A percentile compares a stretch with the other conserved stretches of the same genome.
Evolutionary conservation across 2,888 invertebrate species (phyloP).

Genomic region (Caenorhabditis doughertyi): DNA sequence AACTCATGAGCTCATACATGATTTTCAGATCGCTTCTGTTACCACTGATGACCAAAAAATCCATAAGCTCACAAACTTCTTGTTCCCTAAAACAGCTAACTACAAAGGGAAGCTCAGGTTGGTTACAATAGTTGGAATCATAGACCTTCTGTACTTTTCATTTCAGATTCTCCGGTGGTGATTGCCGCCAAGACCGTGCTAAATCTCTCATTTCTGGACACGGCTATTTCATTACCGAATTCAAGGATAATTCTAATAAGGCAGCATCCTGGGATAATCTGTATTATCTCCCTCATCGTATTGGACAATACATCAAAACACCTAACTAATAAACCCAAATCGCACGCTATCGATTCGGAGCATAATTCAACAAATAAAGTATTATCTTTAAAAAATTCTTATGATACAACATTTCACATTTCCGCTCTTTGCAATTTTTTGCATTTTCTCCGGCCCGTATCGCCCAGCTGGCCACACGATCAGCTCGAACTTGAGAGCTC

Average conservation of each 20-base stretch:
- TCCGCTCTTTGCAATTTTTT: no score
- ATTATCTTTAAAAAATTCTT: no score
- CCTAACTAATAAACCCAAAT: conserved; percentile 1
- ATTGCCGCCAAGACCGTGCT: conserved; percentile 15
- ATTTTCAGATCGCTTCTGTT: neutral
- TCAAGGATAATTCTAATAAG: neutral
- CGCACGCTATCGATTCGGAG: no score
- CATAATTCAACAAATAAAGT: no score
- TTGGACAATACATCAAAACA: conserved; percentile 29
- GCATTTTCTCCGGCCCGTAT: no score
- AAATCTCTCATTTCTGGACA: conserved; percentile 44
- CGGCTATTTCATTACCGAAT: conserved; percentile 40
- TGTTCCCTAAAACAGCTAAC: neutral
- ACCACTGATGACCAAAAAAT: neutral
- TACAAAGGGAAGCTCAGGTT: neutral
- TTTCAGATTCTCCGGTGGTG: neutral
- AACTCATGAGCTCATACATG: neutral
- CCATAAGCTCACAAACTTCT: conserved; percentile 25
- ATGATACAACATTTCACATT: no score
- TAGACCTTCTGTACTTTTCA: neutral
- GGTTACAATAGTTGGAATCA: neutral
- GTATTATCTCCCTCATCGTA: conserved; percentile 31
- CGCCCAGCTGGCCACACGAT: no score
- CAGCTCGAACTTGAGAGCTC: no score
- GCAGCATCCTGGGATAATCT: conserved; percentile 23